Percentiles rank a stretch among this genome's conserved stretches.
phyloP scores from a whole-genome alignment of 2,113 vertebrate species.

The Sisor rabdophorus region DNA sequence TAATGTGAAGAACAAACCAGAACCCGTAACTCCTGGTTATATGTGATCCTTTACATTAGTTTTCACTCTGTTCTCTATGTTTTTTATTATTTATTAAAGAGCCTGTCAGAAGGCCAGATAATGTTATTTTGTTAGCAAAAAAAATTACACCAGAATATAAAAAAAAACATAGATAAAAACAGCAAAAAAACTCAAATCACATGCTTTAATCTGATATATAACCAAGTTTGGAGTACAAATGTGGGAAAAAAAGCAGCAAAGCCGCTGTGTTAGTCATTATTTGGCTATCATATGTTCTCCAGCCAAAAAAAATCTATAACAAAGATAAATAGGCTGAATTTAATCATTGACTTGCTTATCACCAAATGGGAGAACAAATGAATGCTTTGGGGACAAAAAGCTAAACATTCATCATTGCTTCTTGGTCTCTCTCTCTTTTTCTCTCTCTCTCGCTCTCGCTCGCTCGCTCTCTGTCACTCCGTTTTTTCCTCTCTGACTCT shows the following conservation, averaged over 20 bases:
- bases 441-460: not conserved
- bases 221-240: not conserved
- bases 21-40: not conserved
- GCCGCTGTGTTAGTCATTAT: not conserved
- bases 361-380: not conserved
- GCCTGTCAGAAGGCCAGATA: not conserved
- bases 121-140: not conserved
- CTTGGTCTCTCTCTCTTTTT: no score
- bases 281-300: not conserved
- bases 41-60: not conserved
- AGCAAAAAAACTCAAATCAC: not conserved
- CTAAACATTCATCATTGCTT: not conserved
- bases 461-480: not conserved
- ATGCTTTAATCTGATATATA: not conserved
- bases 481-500: not conserved
- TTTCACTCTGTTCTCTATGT: not conserved
- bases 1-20: no score
- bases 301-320: not conserved
- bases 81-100: not conserved
- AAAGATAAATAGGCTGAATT: not conserved
- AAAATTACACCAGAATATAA: not conserved
- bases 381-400: not conserved
- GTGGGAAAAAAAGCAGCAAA: not conserved
- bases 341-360: not conserved
- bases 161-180: not conserved